These are phyloP conservation scores for Microcebus ravelobensis DNA, from an alignment of 2,113 vertebrate species.

Conservation along the genomic window DNA sequence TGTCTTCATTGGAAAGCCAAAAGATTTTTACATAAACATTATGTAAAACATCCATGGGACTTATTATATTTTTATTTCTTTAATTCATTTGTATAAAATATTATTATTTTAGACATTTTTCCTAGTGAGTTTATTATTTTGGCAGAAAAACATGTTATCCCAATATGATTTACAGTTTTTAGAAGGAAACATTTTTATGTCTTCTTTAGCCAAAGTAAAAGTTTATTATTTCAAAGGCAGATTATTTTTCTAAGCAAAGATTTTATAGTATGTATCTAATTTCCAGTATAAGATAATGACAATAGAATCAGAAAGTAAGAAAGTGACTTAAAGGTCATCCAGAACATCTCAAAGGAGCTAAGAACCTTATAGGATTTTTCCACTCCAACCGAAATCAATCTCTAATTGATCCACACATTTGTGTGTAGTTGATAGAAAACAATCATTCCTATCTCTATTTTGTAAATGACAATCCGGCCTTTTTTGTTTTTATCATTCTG, in stretches of 20 bases:
- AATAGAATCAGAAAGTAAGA: not conserved
- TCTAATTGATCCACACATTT: constrained; percentile 52
- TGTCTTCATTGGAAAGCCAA: not conserved
- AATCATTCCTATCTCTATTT: constrained; percentile 1
- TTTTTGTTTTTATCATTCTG: not conserved
- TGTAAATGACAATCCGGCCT: not conserved
- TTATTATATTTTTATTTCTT: not conserved
- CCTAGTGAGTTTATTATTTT: not conserved
- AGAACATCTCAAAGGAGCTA: constrained; percentile 17
- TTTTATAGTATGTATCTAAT: not conserved
- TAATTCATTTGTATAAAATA: not conserved
- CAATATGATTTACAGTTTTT: not conserved
- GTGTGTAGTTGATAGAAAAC: constrained; percentile 46
- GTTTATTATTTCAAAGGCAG: not conserved
- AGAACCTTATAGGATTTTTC: not conserved
- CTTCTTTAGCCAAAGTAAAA: not conserved
- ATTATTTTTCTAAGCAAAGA: not conserved
- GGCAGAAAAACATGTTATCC: not conserved
- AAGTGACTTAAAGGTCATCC: constrained; percentile 20
- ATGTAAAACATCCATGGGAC: not conserved
- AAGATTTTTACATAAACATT: constrained; percentile 7
- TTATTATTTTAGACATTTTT: not conserved
- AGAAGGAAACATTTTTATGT: not conserved
- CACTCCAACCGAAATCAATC: constrained; percentile 56
- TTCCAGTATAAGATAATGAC: not conserved